phyloP scores from a whole-genome alignment of 1,140 invertebrate species.

The Mycetomoellerius zeteki region DNA sequence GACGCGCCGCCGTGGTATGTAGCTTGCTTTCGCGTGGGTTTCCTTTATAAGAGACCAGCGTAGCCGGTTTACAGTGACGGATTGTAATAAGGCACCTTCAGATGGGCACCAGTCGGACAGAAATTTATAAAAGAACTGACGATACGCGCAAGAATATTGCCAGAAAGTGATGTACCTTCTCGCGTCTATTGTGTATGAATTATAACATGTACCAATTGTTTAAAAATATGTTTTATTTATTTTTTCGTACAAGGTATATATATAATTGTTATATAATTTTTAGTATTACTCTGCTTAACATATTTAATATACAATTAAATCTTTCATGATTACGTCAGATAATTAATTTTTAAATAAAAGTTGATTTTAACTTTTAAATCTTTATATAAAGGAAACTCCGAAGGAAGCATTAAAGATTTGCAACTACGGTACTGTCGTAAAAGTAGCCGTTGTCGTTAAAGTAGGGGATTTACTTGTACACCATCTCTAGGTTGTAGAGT shows the following conservation, averaged over 20 bases:
- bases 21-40: slow-evolving; percentile 73
- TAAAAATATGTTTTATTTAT: neutral
- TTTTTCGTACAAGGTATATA: neutral
- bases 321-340: neutral
- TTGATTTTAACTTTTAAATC: neutral
- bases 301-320: slow-evolving; percentile 7
- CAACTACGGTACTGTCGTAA: slow-evolving; percentile 47
- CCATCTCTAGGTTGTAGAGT: slow-evolving; percentile 51
- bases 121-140: neutral
- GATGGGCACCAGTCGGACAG: neutral
- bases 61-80: slow-evolving; percentile 47
- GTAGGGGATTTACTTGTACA: slow-evolving; percentile 51
- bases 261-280: neutral
- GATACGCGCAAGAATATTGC: neutral
- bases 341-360: neutral
- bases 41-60: slow-evolving; percentile 75
- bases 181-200: neutral
- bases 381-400: neutral
- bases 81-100: neutral
- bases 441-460: slow-evolving; percentile 56
- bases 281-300: neutral
- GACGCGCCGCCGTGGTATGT: slow-evolving; percentile 75
- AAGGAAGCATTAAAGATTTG: no score
- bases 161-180: neutral
- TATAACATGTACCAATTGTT: neutral